Evolutionary conservation across 1,140 invertebrate species (phyloP), one percentile per base, ranked within the genome.

Genomic region (Zaprionus lachaisei): DNA sequence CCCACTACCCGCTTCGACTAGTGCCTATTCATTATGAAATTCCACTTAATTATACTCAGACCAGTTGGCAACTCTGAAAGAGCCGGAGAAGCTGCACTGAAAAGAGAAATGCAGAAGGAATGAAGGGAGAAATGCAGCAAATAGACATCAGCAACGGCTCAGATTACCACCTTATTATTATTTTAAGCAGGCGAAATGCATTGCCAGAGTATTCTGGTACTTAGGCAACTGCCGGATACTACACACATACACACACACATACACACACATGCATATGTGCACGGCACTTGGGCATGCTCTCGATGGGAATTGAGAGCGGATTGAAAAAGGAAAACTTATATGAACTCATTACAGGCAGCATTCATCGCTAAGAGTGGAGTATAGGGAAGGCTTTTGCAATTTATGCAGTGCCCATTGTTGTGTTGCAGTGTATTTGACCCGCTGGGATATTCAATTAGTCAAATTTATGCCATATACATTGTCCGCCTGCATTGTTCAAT

Each of bases 41-140:
- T 72, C 66, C 83, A 89, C 75, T 89, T 83, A 86, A 83, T 83
- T 87, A 84, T 78, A 73, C 55, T 20, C 17, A 51, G 34, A 26
- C n/a, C 26, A 26, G 41, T 41, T 28, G 55, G 47, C 31, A 37
- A 20, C 56, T 34, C 57, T n/a, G n/a, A 17, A 17, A 17, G 14
- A 14, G 37, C 14, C 15, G 34, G 34, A 38, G 34, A 58, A 38
- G n/a, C 15, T 57, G 55, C 55, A 31, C 55, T 17, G 22, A n/a
- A n/a, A n/a, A n/a, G n/a, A n/a, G n/a, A n/a, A n/a, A n/a, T n/a
- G n/a, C n/a, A n/a, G n/a, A n/a, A n/a, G n/a, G n/a, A n/a, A n/a
- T n/a, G n/a, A n/a, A n/a, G n/a, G 28, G 67, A 84, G 80, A 77
- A 64, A 74, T 57, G 60, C 60, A 67, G n/a, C 66, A 55, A 60